phyloP scores from a whole-genome alignment of 1,140 invertebrate species.

The Uloborus diversus region DNA sequence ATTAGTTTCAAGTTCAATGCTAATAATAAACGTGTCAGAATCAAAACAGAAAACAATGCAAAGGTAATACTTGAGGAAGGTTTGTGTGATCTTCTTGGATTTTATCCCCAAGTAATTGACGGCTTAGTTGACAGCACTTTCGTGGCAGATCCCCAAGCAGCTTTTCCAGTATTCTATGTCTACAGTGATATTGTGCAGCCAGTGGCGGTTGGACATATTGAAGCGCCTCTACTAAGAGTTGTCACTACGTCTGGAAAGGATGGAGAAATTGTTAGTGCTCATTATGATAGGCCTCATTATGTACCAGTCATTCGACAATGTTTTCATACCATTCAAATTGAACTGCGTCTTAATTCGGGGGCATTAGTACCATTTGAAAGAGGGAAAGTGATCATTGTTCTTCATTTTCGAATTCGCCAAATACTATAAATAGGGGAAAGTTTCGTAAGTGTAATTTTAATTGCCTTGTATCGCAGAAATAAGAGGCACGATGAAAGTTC shows the following conservation, averaged over 20 bases:
- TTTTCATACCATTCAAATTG: conserved; percentile 18
- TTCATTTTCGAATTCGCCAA: not conserved
- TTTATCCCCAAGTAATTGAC: not conserved
- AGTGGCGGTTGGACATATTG: not conserved
- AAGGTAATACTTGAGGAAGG: not conserved
- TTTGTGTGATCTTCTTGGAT: not conserved
- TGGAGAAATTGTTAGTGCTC: conserved; percentile 12
- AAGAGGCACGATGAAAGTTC: conserved; percentile 3
- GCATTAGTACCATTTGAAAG: conserved; percentile 4
- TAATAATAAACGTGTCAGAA: not conserved
- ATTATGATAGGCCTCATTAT: conserved; percentile 20
- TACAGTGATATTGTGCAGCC: not conserved
- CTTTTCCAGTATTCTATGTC: not conserved
- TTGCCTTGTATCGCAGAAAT: not conserved
- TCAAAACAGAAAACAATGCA: not conserved
- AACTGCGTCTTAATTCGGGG: not conserved
- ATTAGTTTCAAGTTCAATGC: not conserved
- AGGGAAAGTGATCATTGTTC: not conserved
- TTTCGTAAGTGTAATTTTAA: not conserved
- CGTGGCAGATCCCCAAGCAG: not conserved
- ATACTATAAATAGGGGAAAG: not conserved
- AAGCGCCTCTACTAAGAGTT: conserved; percentile 12
- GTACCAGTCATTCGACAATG: not conserved
- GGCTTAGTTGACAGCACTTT: not conserved
- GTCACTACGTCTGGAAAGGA: conserved; percentile 5